A percentile compares a stretch with the other conserved stretches of the same genome.
These are phyloP conservation scores for Phengaris alcon DNA, from an alignment of 2,888 invertebrate species.

Conservation along the genomic window DNA sequence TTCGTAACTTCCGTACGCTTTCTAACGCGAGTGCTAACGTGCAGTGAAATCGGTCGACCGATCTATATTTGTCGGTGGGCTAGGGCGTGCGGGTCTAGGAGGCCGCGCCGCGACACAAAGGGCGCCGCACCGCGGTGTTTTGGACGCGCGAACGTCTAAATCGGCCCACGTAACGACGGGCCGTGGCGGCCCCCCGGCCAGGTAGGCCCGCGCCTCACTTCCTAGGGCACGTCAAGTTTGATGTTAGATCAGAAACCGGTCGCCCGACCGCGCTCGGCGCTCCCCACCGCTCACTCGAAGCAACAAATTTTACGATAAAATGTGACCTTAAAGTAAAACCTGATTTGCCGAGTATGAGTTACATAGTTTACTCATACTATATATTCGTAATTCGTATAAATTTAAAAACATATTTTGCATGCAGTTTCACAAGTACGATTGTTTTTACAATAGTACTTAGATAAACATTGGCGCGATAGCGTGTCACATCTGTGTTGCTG, in stretches of 20 bases:
- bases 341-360: conserved; percentile 2
- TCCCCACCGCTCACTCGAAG: conserved; percentile 7
- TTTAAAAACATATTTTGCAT: background rate
- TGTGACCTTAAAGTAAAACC: conserved; percentile 23
- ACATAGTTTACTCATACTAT: background rate
- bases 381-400: background rate
- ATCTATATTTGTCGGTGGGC: conserved; percentile 42
- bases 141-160: background rate
- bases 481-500: background rate
- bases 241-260: conserved; percentile 11
- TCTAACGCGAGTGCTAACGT: conserved; percentile 35
- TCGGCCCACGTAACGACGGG: conserved; percentile 16
- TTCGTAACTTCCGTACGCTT: conserved; percentile 39
- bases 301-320: background rate
- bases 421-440: background rate
- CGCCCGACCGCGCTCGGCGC: background rate
- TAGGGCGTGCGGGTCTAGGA: conserved; percentile 34
- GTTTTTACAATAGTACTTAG: background rate
- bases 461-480: background rate
- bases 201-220: background rate
- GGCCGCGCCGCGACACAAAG: conserved; percentile 34
- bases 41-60: conserved; percentile 45
- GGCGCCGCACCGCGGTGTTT: background rate
- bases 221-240: background rate
- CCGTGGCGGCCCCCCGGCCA: conserved; percentile 13